Evolutionary conservation across 2,113 vertebrate genomes (phyloP).

Genomic region (Istiophorus platypterus): DNA sequence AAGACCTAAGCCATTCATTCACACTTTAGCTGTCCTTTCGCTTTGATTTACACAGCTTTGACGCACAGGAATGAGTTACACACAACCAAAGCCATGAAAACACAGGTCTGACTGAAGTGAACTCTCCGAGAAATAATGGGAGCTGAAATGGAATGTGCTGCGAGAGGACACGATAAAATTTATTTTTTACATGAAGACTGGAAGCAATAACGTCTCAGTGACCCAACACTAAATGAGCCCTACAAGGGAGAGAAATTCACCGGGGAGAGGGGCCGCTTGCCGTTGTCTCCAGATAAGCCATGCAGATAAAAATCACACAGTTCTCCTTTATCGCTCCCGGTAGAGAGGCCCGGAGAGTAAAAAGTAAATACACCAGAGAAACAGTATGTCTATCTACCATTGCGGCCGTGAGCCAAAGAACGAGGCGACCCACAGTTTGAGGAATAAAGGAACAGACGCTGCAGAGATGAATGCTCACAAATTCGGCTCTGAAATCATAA

Average conservation of each 20-base stretch:
- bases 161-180: conserved; percentile 44
- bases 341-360: conserved; percentile 41
- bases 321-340: conserved; percentile 52
- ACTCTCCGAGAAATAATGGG: conserved; percentile 37
- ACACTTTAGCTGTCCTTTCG: conserved; percentile 53
- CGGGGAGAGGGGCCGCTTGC: conserved; percentile 26
- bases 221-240: conserved; percentile 40
- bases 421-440: conserved; percentile 29
- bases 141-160: conserved; percentile 54
- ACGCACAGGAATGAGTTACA: conserved; percentile 58
- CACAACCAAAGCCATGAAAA: conserved; percentile 57
- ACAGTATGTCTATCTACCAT: conserved; percentile 43
- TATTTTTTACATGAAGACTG: conserved; percentile 53
- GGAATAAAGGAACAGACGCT: conserved; percentile 33
- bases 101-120: conserved; percentile 43
- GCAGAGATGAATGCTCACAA: conserved; percentile 40
- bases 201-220: conserved; percentile 57
- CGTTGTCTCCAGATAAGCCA: conserved; percentile 70
- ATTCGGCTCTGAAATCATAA: conserved; percentile 14
- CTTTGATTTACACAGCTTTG: conserved; percentile 61
- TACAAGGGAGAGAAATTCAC: conserved; percentile 46
- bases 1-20: conserved; percentile 64
- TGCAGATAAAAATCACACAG: conserved; percentile 73
- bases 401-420: conserved; percentile 42
- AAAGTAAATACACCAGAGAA: conserved; percentile 64